Percentiles rank a stretch among this genome's conserved stretches.
Evolutionary conservation across 1,140 invertebrate genomes (phyloP).

Genomic region (Diachasmimorpha longicaudata): DNA sequence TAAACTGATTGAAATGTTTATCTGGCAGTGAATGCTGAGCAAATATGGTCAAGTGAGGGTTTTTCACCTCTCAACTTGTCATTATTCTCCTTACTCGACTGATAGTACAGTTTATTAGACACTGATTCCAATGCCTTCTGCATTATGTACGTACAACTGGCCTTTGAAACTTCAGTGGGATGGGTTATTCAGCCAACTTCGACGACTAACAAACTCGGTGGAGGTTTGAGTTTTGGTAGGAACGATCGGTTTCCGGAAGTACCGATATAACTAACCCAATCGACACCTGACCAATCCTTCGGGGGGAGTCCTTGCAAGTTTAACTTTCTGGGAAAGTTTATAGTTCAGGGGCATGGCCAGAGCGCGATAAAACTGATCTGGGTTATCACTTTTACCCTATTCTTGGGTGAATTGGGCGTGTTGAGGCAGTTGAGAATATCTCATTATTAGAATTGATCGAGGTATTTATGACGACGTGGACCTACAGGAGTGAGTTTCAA

Average conservation of each 20-base stretch:
- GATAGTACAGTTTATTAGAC: not conserved
- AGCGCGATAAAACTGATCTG: not conserved
- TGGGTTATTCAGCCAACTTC: not conserved
- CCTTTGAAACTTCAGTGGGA: not conserved
- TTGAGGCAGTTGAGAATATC: no score
- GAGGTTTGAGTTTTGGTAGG: not conserved
- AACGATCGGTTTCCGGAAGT: slow-evolving; percentile 2
- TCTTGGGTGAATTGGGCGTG: not conserved
- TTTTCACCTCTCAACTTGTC: no score
- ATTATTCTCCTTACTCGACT: no score
- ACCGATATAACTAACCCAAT: slow-evolving; percentile 4
- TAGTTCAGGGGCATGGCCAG: not conserved
- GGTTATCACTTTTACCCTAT: not conserved
- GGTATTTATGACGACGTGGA: no score
- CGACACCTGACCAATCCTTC: slow-evolving; percentile 5
- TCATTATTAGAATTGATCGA: no score
- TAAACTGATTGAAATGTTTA: not conserved
- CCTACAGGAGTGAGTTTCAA: no score
- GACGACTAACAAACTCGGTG: not conserved
- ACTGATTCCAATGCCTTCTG: not conserved
- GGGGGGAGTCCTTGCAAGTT: not conserved
- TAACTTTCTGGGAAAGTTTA: not conserved
- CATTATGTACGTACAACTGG: not conserved
- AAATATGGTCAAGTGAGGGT: no score
- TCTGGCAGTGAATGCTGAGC: no score